phyloP scores from a whole-genome alignment of 2,797 vertebrate genomes.

The Scarus forsteni region DNA sequence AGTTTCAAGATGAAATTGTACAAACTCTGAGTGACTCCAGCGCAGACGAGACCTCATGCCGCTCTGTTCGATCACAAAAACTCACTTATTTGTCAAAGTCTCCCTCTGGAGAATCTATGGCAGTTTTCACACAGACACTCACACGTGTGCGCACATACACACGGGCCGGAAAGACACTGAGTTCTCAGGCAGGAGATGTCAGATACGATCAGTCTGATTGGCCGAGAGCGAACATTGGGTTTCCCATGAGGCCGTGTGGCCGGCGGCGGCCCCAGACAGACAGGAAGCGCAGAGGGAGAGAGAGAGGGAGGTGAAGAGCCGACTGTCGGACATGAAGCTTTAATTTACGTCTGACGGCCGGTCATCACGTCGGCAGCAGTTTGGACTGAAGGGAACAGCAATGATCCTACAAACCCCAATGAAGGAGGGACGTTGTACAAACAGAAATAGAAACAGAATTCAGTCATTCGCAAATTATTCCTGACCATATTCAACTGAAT shows the following conservation, averaged over 20 bases:
- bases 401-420: too few relatives aligned
- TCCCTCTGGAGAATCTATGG: too few relatives aligned
- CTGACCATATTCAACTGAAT: too few relatives aligned
- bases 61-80: too few relatives aligned
- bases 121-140: not conserved
- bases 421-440: too few relatives aligned
- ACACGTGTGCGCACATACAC: constrained; percentile 4
- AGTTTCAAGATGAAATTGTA: too few relatives aligned
- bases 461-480: too few relatives aligned
- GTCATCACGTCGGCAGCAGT: not conserved
- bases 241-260: constrained; percentile 60
- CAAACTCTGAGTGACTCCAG: too few relatives aligned
- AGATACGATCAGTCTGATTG: constrained; percentile 64
- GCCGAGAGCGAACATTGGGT: constrained; percentile 23
- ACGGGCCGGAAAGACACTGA: not conserved
- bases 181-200: constrained; percentile 48
- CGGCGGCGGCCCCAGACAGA: constrained; percentile 40
- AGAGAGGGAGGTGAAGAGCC: constrained; percentile 3
- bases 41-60: too few relatives aligned
- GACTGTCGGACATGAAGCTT: not conserved
- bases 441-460: too few relatives aligned
- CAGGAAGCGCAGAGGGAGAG: constrained; percentile 38
- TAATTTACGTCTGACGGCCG: not conserved
- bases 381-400: too few relatives aligned
- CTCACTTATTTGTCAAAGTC: too few relatives aligned